Percentiles rank a stretch among this genome's conserved stretches.
Conservation (phyloP, 2,113 vertebrate species). For the Pithys albifrons region DNA sequence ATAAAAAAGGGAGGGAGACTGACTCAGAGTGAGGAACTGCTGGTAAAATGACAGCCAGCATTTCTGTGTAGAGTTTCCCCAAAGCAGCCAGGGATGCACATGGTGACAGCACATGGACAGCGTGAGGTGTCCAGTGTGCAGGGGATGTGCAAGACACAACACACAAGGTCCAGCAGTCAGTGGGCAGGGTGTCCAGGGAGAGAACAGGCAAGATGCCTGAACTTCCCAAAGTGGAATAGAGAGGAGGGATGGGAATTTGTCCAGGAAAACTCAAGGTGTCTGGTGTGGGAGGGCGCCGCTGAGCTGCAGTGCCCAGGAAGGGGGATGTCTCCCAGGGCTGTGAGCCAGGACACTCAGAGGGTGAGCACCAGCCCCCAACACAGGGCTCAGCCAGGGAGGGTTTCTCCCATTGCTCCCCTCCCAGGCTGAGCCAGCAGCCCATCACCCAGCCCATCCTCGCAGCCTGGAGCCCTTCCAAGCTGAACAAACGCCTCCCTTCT, state of each 20-base stretch:
- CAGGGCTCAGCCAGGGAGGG: fast-evolving
- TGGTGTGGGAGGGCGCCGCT: neutral
- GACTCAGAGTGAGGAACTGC: neutral
- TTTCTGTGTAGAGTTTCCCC: neutral
- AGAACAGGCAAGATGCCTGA: neutral
- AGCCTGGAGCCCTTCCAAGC: neutral
- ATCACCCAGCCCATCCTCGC: neutral
- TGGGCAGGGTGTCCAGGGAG: fast-evolving
- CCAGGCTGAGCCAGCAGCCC: neutral
- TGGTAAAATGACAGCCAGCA: neutral
- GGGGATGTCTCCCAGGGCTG: fast-evolving
- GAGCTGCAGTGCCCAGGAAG: neutral
- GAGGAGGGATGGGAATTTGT: neutral
- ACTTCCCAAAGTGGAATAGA: neutral
- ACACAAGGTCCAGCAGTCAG: fast-evolving
- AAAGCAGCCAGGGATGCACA: fast-evolving
- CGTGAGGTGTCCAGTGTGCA: fast-evolving
- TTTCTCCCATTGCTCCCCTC: neutral
- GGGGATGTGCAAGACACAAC: fast-evolving
- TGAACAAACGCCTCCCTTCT: neutral
- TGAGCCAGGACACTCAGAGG: fast-evolving
- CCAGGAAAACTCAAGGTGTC: neutral
- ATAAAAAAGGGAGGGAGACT: neutral
- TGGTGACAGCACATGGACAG: neutral
- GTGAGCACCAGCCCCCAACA: fast-evolving